A percentile compares a stretch with the other conserved stretches of the same genome.
These are phyloP conservation scores for Chymomyza amoena DNA, from an alignment of 2,888 invertebrate species.

Conservation along the genomic window DNA sequence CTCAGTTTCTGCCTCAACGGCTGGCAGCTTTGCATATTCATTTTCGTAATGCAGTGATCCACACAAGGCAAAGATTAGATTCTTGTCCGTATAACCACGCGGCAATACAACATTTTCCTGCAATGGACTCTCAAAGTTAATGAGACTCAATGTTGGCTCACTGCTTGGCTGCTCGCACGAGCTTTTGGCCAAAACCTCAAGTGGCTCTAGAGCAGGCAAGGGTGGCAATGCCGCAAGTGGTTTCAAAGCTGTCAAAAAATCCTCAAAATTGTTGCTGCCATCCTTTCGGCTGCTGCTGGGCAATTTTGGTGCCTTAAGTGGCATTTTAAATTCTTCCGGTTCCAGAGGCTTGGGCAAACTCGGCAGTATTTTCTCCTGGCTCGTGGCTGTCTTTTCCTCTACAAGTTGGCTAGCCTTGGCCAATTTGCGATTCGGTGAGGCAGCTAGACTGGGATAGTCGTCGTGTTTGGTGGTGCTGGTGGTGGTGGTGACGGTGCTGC, in stretches of 20 bases:
- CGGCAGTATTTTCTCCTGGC: constrained; percentile 27
- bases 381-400: neutral
- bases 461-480: constrained; percentile 19
- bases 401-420: constrained; percentile 13
- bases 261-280: constrained; percentile 49
- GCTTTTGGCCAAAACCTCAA: constrained; percentile 43
- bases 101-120: constrained; percentile 62
- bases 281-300: neutral
- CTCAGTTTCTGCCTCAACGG: neutral
- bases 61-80: constrained; percentile 76
- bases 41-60: constrained; percentile 77
- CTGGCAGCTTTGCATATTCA: constrained; percentile 47
- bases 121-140: constrained; percentile 77
- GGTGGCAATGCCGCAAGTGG: constrained; percentile 65
- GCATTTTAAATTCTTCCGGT: constrained; percentile 8
- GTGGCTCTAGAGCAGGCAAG: constrained; percentile 65
- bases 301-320: neutral
- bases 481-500: constrained; percentile 11
- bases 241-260: constrained; percentile 52
- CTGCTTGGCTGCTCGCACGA: constrained; percentile 2
- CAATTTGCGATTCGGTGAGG: constrained; percentile 21
- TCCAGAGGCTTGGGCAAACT: constrained; percentile 32
- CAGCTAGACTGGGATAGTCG: constrained; percentile 39
- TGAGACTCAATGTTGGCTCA: constrained; percentile 62
- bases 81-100: constrained; percentile 72